A percentile compares a stretch with the other conserved stretches of the same genome.
Evolutionary conservation across 2,797 vertebrate genomes (phyloP).

Genomic region (Buceros bicornis): DNA sequence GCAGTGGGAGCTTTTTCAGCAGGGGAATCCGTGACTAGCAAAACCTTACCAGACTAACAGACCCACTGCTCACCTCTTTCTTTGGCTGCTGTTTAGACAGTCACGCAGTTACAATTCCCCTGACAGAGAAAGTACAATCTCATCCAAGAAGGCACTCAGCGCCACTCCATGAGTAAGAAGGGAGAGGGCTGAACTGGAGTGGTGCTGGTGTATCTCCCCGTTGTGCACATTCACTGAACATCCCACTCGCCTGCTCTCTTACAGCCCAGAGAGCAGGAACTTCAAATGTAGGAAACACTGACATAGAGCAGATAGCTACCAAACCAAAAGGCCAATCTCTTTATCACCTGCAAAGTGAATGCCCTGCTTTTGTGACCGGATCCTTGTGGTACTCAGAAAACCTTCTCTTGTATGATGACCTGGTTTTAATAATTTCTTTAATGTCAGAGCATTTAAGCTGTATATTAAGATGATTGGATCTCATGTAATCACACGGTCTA

Average conservation of each 20-base stretch:
- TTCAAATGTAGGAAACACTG: neutral
- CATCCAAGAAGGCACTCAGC: neutral
- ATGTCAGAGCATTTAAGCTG: neutral
- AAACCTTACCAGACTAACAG: neutral
- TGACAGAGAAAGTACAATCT: neutral
- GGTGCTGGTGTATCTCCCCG: neutral
- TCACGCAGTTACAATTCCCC: neutral
- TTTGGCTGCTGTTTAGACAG: neutral
- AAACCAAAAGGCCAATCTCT: neutral
- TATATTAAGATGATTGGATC: neutral
- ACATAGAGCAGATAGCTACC: neutral
- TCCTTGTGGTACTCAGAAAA: neutral
- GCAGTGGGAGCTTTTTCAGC: neutral
- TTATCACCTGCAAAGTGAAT: neutral
- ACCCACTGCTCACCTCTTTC: neutral
- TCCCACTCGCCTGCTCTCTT: neutral
- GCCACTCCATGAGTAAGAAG: constrained; percentile 48
- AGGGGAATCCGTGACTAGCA: neutral
- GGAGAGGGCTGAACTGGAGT: constrained; percentile 52
- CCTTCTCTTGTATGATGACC: neutral
- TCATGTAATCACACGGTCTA: neutral
- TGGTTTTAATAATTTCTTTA: constrained; percentile 12
- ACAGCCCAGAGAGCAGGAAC: constrained; percentile 43
- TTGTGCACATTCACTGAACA: neutral
- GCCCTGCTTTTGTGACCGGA: neutral